A percentile compares a stretch with the other conserved stretches of the same genome.
Conservation (phyloP, 2,797 vertebrate genomes). For the Spondyliosoma cantharus region DNA sequence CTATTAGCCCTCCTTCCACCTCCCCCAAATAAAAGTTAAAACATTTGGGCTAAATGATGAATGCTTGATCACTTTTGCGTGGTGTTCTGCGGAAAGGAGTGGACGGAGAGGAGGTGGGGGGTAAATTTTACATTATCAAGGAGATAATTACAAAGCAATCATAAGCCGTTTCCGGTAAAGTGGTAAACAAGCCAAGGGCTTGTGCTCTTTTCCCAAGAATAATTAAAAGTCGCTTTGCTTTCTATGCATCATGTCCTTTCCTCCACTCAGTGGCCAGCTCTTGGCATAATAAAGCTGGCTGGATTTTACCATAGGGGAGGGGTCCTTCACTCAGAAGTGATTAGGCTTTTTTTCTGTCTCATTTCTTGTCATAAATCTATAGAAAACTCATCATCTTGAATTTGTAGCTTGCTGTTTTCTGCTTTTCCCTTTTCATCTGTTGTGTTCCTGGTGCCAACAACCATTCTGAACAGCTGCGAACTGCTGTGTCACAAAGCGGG, state of each 20-base stretch:
- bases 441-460: constrained; percentile 2
- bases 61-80: constrained; percentile 72
- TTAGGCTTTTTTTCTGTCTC: constrained; percentile 34
- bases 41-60: constrained; percentile 79
- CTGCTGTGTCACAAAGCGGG: constrained; percentile 52
- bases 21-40: constrained; percentile 75
- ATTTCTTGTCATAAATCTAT: constrained; percentile 34
- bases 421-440: constrained; percentile 5
- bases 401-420: constrained; percentile 3
- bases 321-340: constrained; percentile 50
- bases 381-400: constrained; percentile 24
- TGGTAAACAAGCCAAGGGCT: constrained; percentile 83
- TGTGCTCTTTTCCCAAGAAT: constrained; percentile 76
- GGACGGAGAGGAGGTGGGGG: constrained; percentile 61
- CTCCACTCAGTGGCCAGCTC: constrained; percentile 66
- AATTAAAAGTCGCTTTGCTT: constrained; percentile 80
- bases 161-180: constrained; percentile 79
- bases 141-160: constrained; percentile 84
- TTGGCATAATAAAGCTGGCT: constrained; percentile 65
- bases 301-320: constrained; percentile 36
- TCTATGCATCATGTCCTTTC: constrained; percentile 76
- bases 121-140: constrained; percentile 78
- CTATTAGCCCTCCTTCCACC: constrained; percentile 73
- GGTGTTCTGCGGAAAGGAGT: constrained; percentile 58
- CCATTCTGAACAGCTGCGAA: constrained; percentile 45